Percentiles rank a stretch among this genome's conserved stretches.
Conservation (phyloP, 2,113 vertebrate genomes). For the Rattus norvegicus region DNA sequence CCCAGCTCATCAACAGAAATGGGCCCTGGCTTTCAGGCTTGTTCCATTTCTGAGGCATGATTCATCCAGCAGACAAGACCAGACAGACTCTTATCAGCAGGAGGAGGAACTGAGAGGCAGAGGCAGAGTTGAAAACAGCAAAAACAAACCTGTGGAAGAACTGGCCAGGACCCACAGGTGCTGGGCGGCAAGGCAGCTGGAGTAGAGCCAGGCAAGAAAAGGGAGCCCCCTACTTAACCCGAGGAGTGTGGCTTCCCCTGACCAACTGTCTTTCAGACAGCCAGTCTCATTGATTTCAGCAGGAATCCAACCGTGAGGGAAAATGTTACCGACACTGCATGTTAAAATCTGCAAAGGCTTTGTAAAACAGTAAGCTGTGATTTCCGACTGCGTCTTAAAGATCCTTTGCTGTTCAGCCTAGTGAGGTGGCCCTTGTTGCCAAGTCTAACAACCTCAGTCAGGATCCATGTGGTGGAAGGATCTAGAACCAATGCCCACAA, state of each 20-base stretch:
- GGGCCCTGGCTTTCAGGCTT: constrained; percentile 34
- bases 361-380: neutral
- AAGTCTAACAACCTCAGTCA: neutral
- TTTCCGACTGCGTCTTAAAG: constrained; percentile 20
- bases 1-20: neutral
- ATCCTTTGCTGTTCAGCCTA: neutral
- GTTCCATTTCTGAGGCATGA: constrained; percentile 67
- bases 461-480: neutral
- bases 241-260: rapidly evolving
- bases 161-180: neutral
- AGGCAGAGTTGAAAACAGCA: neutral
- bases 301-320: neutral
- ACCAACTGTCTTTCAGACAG: neutral
- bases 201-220: neutral
- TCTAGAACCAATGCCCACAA: neutral
- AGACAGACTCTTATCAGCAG: constrained; percentile 44
- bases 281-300: neutral
- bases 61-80: constrained; percentile 67
- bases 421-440: neutral
- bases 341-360: constrained; percentile 9
- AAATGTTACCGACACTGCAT: neutral
- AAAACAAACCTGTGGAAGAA: constrained; percentile 29
- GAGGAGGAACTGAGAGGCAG: neutral
- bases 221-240: neutral
- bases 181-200: neutral